Evolutionary conservation across 1,140 invertebrate species (phyloP).

Genomic region (Drosophila melanogaster): DNA sequence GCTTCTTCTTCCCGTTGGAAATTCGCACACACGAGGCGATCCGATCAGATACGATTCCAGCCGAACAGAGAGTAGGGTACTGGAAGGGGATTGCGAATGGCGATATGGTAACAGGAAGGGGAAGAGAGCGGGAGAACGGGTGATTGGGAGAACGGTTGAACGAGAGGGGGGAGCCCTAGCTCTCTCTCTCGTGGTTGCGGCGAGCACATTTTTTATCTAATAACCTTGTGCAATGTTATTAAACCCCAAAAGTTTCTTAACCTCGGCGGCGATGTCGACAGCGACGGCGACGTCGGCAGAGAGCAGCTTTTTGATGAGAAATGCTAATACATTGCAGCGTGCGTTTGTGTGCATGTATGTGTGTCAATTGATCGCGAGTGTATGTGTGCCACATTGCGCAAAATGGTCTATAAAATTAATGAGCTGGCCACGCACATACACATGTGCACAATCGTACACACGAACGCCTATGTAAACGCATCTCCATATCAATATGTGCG

Average conservation of each 20-base stretch:
- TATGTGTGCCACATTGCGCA: constrained; percentile 54
- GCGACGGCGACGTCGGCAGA: constrained; percentile 17
- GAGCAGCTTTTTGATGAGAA: constrained; percentile 63
- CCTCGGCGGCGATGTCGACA: constrained; percentile 50
- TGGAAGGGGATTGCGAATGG: constrained; percentile 4
- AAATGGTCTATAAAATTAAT: constrained; percentile 63
- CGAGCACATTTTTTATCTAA: constrained; percentile 83
- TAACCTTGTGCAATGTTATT: constrained; percentile 84
- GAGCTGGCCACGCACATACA: constrained; percentile 41
- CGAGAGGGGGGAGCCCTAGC: constrained; percentile 23
- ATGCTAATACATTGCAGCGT: constrained; percentile 63
- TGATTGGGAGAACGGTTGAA: not conserved
- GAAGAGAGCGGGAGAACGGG: not conserved
- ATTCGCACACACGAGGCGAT: constrained; percentile 34
- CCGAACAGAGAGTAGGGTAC: constrained; percentile 9
- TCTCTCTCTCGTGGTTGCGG: constrained; percentile 25
- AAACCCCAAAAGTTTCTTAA: constrained; percentile 85
- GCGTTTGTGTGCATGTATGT: constrained; percentile 2
- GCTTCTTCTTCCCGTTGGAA: constrained; percentile 3
- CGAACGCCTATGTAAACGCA: constrained; percentile 25
- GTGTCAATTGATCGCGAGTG: constrained; percentile 30
- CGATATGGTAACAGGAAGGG: not conserved
- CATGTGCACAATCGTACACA: not conserved
- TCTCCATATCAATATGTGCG: constrained; percentile 24
- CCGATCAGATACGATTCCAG: constrained; percentile 22